phyloP scores from a whole-genome alignment of 2,113 vertebrate species.

The Varanus salvator region DNA sequence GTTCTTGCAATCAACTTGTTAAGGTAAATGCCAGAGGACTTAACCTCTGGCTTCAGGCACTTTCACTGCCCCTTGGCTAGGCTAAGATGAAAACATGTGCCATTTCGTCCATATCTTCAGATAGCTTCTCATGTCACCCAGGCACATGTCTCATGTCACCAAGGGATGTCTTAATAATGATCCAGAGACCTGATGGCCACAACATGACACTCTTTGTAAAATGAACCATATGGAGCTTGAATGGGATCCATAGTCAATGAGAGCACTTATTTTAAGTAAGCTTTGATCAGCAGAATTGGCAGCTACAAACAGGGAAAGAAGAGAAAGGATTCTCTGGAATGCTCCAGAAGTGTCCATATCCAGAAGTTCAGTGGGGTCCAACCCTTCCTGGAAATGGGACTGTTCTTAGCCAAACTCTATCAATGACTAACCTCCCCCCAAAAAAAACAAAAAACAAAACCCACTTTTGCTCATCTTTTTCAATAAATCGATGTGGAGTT shows the following conservation, averaged over 20 bases:
- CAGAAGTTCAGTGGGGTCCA: neutral
- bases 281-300: neutral
- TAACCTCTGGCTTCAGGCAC: neutral
- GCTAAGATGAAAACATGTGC: neutral
- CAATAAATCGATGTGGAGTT: neutral
- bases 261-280: too few species aligned
- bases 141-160: neutral
- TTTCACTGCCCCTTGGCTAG: neutral
- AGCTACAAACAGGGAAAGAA: neutral
- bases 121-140: neutral
- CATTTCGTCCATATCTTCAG: neutral
- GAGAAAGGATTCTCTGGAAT: neutral
- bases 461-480: neutral
- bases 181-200: conserved; percentile 6
- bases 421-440: too few species aligned
- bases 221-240: conserved; percentile 10
- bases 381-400: neutral
- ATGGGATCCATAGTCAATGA: neutral
- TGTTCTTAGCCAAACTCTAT: too few species aligned
- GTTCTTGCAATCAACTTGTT: neutral
- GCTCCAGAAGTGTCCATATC: neutral
- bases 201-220: neutral
- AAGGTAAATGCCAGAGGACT: neutral
- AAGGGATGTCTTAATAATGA: neutral
- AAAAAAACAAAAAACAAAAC: too few species aligned